Conservation (phyloP, 2,113 vertebrate species). For the Hipposideros armiger region DNA sequence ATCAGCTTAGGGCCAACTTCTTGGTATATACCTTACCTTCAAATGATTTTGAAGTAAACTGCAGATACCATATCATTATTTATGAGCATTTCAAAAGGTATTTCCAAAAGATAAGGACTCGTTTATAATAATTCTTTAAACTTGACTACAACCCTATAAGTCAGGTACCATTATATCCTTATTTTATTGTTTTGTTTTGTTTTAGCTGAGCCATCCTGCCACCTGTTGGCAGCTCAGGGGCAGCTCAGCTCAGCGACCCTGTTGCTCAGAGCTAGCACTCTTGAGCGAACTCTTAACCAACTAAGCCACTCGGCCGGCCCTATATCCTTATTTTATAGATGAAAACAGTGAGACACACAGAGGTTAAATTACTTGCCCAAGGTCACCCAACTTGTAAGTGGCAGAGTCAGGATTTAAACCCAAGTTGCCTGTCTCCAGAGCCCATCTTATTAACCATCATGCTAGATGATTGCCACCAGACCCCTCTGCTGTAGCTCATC, state of each 20-base stretch:
- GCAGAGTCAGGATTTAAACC: background rate
- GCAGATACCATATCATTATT: background rate
- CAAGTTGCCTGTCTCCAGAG: background rate
- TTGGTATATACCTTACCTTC: background rate
- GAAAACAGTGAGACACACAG: background rate
- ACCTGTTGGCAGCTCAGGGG: too few species aligned
- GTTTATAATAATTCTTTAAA: background rate
- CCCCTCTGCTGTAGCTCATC: background rate
- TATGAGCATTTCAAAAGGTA: constrained; percentile 7
- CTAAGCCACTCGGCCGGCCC: too few species aligned
- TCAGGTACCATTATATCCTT: background rate
- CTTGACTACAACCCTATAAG: background rate
- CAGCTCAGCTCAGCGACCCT: too few species aligned
- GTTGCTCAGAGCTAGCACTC: too few species aligned
- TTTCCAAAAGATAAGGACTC: constrained; percentile 36
- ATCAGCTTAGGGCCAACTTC: background rate
- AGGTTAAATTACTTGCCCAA: background rate
- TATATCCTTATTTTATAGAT: background rate
- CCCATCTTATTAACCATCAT: background rate
- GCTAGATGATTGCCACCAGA: background rate
- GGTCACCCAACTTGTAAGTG: background rate
- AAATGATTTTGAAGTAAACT: background rate
- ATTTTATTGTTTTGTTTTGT: background rate
- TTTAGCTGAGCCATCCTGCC: too few species aligned
- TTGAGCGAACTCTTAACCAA: too few species aligned